Conservation (phyloP, 1,140 invertebrate genomes). For the Lepidurus arcticus region DNA sequence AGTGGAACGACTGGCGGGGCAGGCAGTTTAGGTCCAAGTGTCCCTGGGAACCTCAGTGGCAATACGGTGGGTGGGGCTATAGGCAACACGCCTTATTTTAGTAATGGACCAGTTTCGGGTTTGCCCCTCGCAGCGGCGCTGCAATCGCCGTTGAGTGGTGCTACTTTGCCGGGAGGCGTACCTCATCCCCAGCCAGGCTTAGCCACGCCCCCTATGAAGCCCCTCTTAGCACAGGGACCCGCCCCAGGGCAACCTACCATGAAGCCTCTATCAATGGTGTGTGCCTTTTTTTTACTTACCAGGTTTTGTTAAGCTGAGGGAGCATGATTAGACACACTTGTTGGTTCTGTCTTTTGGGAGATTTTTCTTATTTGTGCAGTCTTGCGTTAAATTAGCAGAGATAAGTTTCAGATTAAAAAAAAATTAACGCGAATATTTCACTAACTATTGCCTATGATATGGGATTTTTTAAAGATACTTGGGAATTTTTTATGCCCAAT, state of each 20-base stretch:
- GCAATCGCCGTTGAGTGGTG: conserved; percentile 13
- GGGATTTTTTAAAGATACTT: too few relatives aligned
- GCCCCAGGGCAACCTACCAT: not conserved
- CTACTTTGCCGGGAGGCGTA: not conserved
- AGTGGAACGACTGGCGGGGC: not conserved
- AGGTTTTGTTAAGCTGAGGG: not conserved
- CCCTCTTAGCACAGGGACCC: not conserved
- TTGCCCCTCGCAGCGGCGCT: not conserved
- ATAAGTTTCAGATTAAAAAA: too few relatives aligned
- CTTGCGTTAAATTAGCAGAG: too few relatives aligned
- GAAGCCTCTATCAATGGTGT: not conserved
- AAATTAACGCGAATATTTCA: too few relatives aligned
- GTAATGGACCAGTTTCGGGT: not conserved
- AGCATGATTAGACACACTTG: too few relatives aligned
- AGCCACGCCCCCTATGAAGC: conserved; percentile 21
- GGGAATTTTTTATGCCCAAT: too few relatives aligned
- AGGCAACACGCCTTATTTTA: conserved; percentile 39
- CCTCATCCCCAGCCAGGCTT: not conserved
- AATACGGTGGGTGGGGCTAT: conserved; percentile 39
- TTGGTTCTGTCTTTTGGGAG: too few relatives aligned
- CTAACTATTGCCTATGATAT: too few relatives aligned
- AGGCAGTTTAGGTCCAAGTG: not conserved
- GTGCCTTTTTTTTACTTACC: not conserved
- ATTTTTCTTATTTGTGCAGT: too few relatives aligned
- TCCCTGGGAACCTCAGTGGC: not conserved